Conservation (phyloP, 2,888 invertebrate species). For the Acronicta leporina region DNA sequence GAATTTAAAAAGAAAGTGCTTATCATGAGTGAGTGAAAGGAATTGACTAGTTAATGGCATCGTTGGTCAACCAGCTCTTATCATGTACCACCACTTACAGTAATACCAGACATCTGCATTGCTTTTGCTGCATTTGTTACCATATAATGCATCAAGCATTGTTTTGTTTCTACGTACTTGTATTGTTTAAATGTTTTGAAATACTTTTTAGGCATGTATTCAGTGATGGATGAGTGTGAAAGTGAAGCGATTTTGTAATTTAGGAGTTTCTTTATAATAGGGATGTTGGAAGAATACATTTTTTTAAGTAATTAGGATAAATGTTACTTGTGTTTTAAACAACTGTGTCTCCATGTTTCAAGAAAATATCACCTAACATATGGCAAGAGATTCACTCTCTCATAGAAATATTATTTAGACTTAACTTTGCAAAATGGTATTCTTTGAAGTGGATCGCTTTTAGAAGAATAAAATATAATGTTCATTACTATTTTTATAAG, state of each 20-base stretch:
- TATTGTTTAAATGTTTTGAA: not conserved
- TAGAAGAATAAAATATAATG: too few species aligned
- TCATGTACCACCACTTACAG: conserved; percentile 35
- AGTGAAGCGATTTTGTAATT: too few species aligned
- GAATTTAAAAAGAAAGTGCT: conserved; percentile 50
- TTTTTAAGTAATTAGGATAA: too few species aligned
- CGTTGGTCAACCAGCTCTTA: conserved; percentile 45
- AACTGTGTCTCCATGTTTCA: too few species aligned
- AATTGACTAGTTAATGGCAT: conserved; percentile 53
- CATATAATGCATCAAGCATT: conserved; percentile 2
- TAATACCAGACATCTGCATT: conserved; percentile 27
- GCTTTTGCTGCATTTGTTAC: conserved; percentile 24
- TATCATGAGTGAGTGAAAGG: conserved; percentile 40
- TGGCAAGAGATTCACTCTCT: too few species aligned
- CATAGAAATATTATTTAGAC: too few species aligned
- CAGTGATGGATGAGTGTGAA: not conserved
- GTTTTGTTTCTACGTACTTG: conserved; percentile 9
- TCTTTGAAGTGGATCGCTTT: too few species aligned
- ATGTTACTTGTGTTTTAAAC: too few species aligned
- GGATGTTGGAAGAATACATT: too few species aligned
- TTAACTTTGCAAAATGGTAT: too few species aligned
- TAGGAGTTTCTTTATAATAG: too few species aligned
- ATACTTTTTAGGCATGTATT: not conserved
- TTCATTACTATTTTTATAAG: not conserved
- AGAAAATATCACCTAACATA: too few species aligned